Percentiles rank a stretch among this genome's conserved stretches.
phyloP scores from a whole-genome alignment of 2,113 vertebrate species.

The Rhinoderma darwinii region DNA sequence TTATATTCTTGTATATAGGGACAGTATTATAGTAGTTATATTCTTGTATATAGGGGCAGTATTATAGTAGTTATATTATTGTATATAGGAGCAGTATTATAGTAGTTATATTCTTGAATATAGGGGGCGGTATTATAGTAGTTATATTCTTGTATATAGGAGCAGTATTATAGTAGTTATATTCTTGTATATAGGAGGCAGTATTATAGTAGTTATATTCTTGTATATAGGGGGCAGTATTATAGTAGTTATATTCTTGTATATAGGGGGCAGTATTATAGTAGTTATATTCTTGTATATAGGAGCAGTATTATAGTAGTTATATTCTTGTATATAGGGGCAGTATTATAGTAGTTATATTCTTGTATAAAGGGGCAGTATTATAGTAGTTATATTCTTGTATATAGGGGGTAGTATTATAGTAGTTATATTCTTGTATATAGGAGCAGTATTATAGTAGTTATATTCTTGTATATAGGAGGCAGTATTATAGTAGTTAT shows the following conservation, averaged over 20 bases:
- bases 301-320: slow-evolving; percentile 1
- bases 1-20: slow-evolving; percentile 8
- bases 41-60: not conserved
- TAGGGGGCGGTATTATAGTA: not conserved
- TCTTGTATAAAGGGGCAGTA: not conserved
- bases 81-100: not conserved
- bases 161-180: slow-evolving; percentile 12
- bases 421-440: no score
- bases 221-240: not conserved
- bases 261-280: slow-evolving; percentile 2
- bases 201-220: slow-evolving; percentile 14
- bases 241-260: slow-evolving; percentile 8
- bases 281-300: not conserved
- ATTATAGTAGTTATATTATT: not conserved
- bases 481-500: slow-evolving; percentile 10
- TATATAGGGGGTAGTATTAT: no score
- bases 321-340: not conserved
- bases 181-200: not conserved
- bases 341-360: not conserved
- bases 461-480: not conserved
- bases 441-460: no score
- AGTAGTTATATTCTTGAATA: slow-evolving; percentile 1
- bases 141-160: slow-evolving; percentile 2
- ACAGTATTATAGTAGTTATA: slow-evolving; percentile 3
- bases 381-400: not conserved